Base-by-base conservation (phyloP, 2,797 vertebrate genomes). In the Gymnothorax javanicus region DNA sequence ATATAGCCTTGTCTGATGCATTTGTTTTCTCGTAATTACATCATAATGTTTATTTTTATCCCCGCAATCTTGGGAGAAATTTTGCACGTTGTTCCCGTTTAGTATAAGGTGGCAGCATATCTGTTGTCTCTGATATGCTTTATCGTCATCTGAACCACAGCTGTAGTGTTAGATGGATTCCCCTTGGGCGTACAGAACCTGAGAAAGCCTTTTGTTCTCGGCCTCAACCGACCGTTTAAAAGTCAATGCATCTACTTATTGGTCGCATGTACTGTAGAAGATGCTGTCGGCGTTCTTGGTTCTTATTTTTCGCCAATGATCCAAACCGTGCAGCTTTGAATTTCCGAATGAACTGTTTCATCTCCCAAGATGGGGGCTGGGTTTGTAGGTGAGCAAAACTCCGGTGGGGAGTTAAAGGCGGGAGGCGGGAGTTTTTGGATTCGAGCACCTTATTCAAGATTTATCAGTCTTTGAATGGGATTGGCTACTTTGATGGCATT, bases 181-280 rank as follows among this genome's bases (percentile, higher is more conserved):
- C 86, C 11, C n/a, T 17, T 12, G 12, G 82, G 57, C 4, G 15
- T 84, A 9, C 6, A 4, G 20, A 11, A 27, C 79, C 33, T 27
- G 56, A 17, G 82, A 71, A 15, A 52, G 33, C 9, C 82, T 59
- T 60, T 23, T 73, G 13, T 77, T 43, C 17, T 79, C 33, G 17
- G 5, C 27, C 62, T 57, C 33, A 43, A 43, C 23, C 23, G 58
- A 60, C 86, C 52, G 57, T 56, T 73, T 4, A 52, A 84, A 79
- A 85, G 83, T 58, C 87, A 87, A 85, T 81, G 62, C 25, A 67
- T 50, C 84, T 84, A 17, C 69, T 84, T 69, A 23, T n/a, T 54
- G 57, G 57, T 58, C 50, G 15, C 81, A 57, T 77, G n/a, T 43
- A 43, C 33, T 43, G 33, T 64, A 52, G 15, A 87, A 84, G 54